Conservation (phyloP, 2,888 invertebrate species). For the Drosophila differens region DNA sequence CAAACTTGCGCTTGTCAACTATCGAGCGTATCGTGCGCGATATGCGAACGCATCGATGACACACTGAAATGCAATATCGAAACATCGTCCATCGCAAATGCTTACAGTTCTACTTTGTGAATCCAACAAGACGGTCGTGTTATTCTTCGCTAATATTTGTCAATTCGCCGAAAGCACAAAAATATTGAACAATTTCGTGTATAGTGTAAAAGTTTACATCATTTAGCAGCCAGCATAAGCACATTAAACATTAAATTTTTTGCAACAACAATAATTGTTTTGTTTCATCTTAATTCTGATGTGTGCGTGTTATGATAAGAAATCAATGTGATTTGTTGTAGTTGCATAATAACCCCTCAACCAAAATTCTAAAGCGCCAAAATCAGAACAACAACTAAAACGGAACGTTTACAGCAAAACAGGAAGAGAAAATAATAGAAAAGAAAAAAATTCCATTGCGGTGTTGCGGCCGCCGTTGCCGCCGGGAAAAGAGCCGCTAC, state of each 20-base stretch:
- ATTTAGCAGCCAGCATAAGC: slow-evolving; percentile 3
- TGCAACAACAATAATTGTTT: slow-evolving; percentile 4
- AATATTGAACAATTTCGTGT: slow-evolving; percentile 37
- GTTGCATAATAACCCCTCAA: slow-evolving; percentile 57
- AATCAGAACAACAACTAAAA: slow-evolving; percentile 41
- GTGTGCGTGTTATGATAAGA: slow-evolving; percentile 42
- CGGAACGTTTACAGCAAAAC: slow-evolving; percentile 6
- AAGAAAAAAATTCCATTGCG: slow-evolving; percentile 44
- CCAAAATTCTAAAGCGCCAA: slow-evolving; percentile 54
- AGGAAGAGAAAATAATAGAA: slow-evolving; percentile 24
- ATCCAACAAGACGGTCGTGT: slow-evolving; percentile 32
- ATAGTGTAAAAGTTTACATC: slow-evolving; percentile 1
- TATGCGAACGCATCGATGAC: background rate
- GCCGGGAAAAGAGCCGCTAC: slow-evolving; percentile 48
- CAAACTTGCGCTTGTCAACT: background rate
- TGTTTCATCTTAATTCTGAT: slow-evolving; percentile 2
- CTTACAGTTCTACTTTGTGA: slow-evolving; percentile 41
- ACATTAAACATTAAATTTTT: slow-evolving; percentile 10
- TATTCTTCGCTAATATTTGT: slow-evolving; percentile 23
- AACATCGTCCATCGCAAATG: slow-evolving; percentile 22
- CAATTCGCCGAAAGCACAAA: slow-evolving; percentile 54
- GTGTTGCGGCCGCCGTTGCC: slow-evolving; percentile 52
- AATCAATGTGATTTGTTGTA: slow-evolving; percentile 39
- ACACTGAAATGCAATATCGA: background rate
- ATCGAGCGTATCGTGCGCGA: slow-evolving; percentile 2